phyloP scores from a whole-genome alignment of 2,888 invertebrate genomes.

The Pseudococcus viburni region DNA sequence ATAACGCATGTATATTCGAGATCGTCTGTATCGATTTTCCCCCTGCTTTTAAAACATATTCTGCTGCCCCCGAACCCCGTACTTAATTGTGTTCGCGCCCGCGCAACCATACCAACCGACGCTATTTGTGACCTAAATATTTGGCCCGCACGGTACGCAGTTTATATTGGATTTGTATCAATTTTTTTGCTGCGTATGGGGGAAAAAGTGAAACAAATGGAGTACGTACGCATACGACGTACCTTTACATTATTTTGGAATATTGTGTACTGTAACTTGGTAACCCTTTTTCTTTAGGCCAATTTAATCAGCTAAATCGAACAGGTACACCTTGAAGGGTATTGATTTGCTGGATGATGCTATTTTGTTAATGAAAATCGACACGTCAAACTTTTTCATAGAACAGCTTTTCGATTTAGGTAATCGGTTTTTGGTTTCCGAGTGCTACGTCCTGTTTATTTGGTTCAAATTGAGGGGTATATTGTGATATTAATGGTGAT shows the following conservation, averaged over 20 bases:
- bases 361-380: constrained; percentile 23
- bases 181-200: not conserved
- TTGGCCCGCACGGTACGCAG: not conserved
- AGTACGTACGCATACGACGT: too few relatives aligned
- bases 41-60: not conserved
- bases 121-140: constrained; percentile 50
- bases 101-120: constrained; percentile 12
- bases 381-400: not conserved
- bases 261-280: not conserved
- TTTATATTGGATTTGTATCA: constrained; percentile 30
- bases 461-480: too few relatives aligned
- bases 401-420: not conserved
- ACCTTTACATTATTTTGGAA: not conserved
- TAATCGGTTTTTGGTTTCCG: not conserved
- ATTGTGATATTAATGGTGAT: too few relatives aligned
- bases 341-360: constrained; percentile 6
- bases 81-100: not conserved
- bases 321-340: constrained; percentile 10
- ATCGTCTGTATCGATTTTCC: constrained; percentile 44
- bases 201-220: not conserved
- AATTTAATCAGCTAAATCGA: constrained; percentile 15
- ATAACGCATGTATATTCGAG: constrained; percentile 44
- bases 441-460: too few relatives aligned
- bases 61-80: not conserved
- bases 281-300: not conserved